phyloP scores from a whole-genome alignment of 2,888 invertebrate genomes.

The Sympetrum striolatum region DNA sequence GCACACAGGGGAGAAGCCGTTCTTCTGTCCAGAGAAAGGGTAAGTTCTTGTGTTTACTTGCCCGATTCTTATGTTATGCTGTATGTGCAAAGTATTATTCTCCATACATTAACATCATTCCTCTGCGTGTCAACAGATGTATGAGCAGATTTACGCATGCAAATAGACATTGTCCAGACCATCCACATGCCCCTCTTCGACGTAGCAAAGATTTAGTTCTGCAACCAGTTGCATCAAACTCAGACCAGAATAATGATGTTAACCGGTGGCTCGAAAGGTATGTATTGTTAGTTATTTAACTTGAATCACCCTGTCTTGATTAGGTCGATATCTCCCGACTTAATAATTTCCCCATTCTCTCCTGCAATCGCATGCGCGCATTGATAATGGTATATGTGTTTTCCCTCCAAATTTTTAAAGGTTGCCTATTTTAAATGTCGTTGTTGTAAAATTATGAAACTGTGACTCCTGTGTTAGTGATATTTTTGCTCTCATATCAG shows the following conservation, averaged over 20 bases:
- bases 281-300: neutral
- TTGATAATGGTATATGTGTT: neutral
- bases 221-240: constrained; percentile 60
- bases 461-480: too few species aligned
- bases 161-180: constrained; percentile 76
- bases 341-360: too few species aligned
- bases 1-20: constrained; percentile 80
- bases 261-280: constrained; percentile 64
- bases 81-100: too few species aligned
- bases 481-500: too few species aligned
- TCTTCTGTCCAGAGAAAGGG: constrained; percentile 69
- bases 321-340: neutral
- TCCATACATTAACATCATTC: too few species aligned
- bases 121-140: constrained; percentile 59
- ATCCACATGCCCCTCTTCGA: constrained; percentile 68
- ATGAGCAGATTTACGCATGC: constrained; percentile 76
- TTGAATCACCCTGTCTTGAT: neutral
- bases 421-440: neutral
- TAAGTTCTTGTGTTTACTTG: constrained; percentile 49
- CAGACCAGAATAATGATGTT: constrained; percentile 63
- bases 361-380: neutral
- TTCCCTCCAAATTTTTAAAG: neutral
- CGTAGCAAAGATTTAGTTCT: constrained; percentile 63
- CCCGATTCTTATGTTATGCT: too few species aligned
- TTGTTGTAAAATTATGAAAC: too few species aligned